Evolutionary conservation across 1,140 invertebrate genomes (phyloP), one percentile per base, ranked within the genome.

Genomic region (Halictus rubicundus): DNA sequence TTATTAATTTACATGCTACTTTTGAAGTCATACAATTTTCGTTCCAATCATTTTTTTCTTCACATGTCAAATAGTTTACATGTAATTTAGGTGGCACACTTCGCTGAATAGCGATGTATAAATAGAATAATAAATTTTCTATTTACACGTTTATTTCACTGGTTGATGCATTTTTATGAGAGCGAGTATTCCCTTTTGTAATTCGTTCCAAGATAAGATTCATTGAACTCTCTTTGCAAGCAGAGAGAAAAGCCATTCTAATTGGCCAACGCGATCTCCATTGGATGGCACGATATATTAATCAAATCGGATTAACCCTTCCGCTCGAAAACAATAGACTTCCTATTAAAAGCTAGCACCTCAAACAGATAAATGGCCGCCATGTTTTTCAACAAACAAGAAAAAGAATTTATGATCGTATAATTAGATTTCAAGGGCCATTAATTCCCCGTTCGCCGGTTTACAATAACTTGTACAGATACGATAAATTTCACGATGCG

Each of bases 401-500:
- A 25, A 23, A 73, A 73, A 61, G 27, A 19, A 54, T 73, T 64
- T 39, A 73, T 5, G 60, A n/a, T 52, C 42, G 25, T 52, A 49
- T 73, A 73, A 64, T 73, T 64, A 64, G 27, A 73, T 64, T 73
- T 64, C 63, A 25, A 73, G 23, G 2, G 60, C 42, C 27, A 52
- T 73, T 73, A 49, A 49, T 64, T 52, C 21, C 9, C 27, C 37
- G 71, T 73, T 60, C 70, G 60, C 21, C 14, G 42, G 60, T 61
- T 73, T 73, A 64, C 60, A 64, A 64, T 73, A 73, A 73, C 60
- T 64, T 73, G 42, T 54, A 73, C n/a, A 54, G 46, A 73, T 16
- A 49, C 10, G 42, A 52, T 64, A 39, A 73, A 73, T 73, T 73
- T 52, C 21, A 7, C 60, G n/a, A 64, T 12, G 21, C 42, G 42